phyloP scores from a whole-genome alignment of 2,113 vertebrate genomes.

The Cyprinodon variegatus region DNA sequence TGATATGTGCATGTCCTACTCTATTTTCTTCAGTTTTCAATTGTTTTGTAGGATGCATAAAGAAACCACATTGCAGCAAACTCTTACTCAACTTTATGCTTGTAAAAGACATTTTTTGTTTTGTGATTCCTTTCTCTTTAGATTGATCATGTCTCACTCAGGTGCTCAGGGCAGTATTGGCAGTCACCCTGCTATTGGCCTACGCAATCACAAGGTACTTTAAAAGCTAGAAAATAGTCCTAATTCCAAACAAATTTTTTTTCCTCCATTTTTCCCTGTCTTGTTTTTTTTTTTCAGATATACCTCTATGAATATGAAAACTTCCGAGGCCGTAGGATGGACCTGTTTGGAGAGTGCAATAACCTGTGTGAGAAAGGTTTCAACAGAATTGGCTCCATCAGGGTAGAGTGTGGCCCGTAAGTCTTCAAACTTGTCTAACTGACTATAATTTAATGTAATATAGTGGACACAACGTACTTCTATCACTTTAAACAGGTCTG shows the following conservation, averaged over 20 bases:
- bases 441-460: neutral
- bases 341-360: slow-evolving; percentile 76
- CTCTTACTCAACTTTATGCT: neutral
- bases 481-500: neutral
- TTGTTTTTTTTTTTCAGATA: slow-evolving; percentile 66
- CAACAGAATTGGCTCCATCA: slow-evolving; percentile 80
- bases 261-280: neutral
- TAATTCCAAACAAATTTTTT: neutral
- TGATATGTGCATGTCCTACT: neutral
- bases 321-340: slow-evolving; percentile 83
- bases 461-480: neutral
- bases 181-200: slow-evolving; percentile 76
- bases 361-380: slow-evolving; percentile 82
- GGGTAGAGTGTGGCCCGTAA: slow-evolving; percentile 84
- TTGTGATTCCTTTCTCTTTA: slow-evolving; percentile 34
- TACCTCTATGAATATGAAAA: slow-evolving; percentile 84
- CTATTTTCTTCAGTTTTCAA: too few species aligned
- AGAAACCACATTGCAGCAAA: too few species aligned
- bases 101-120: neutral
- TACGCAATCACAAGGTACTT: slow-evolving; percentile 76
- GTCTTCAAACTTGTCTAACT: slow-evolving; percentile 30
- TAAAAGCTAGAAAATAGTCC: neutral
- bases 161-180: slow-evolving; percentile 84
- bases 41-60: too few species aligned
- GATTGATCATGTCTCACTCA: slow-evolving; percentile 82